Percentiles rank a stretch among this genome's conserved stretches.
These are phyloP conservation scores for Harpalus rufipes DNA, from an alignment of 2,888 invertebrate species.

Conservation along the genomic window DNA sequence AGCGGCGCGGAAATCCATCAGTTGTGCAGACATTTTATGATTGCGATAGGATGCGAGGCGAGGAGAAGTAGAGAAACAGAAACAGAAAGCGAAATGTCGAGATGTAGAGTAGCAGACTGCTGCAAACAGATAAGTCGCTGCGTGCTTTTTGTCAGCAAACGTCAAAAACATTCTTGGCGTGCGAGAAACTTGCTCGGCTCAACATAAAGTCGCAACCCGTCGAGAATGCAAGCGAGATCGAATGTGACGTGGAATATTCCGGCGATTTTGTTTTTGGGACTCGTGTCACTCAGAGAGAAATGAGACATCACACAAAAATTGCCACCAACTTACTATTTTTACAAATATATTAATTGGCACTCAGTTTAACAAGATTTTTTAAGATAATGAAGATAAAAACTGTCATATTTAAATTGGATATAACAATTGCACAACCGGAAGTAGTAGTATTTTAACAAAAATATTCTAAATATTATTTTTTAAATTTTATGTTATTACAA, in stretches of 20 bases:
- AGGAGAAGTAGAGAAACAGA: conserved; percentile 12
- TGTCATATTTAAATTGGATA: too few species aligned
- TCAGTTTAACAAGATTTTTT: neutral
- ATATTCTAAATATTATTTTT: too few species aligned
- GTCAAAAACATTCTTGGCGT: conserved; percentile 68
- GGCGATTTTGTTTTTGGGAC: conserved; percentile 22
- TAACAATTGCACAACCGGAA: too few species aligned
- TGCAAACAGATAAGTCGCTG: conserved; percentile 58
- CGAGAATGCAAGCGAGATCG: conserved; percentile 4
- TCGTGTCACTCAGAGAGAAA: conserved; percentile 17
- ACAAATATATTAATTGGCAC: neutral
- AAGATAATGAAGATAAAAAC: too few species aligned
- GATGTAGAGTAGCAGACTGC: conserved; percentile 44
- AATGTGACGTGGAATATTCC: conserved; percentile 19
- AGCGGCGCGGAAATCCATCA: conserved; percentile 39
- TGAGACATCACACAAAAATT: neutral
- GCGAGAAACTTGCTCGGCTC: conserved; percentile 67
- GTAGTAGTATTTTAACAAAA: too few species aligned
- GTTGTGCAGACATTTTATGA: conserved; percentile 8
- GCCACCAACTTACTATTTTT: neutral
- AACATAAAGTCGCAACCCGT: neutral
- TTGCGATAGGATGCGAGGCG: neutral
- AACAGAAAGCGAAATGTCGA: conserved; percentile 34
- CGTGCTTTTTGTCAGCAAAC: conserved; percentile 68
- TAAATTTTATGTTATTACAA: too few species aligned